Percentiles rank a stretch among this genome's conserved stretches.
Conservation (phyloP, 2,888 invertebrate genomes). For the Diadromus collaris region DNA sequence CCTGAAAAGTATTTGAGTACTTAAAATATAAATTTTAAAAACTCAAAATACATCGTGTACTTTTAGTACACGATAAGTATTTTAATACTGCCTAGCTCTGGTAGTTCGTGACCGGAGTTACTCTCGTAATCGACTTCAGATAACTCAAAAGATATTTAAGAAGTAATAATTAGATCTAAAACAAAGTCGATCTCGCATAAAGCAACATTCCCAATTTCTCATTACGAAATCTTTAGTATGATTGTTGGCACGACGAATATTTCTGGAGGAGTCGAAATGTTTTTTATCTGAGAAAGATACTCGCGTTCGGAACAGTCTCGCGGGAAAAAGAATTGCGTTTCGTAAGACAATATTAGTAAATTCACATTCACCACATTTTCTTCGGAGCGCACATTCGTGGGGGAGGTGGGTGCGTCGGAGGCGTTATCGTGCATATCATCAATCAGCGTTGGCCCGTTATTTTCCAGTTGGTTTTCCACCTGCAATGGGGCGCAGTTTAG, state of each 20-base stretch:
- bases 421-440: constrained; percentile 64
- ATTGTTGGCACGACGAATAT: not conserved
- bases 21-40: too few species aligned
- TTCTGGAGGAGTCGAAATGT: not conserved
- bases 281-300: not conserved
- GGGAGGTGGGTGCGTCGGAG: constrained; percentile 15
- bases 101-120: not conserved
- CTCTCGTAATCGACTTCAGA: not conserved
- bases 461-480: constrained; percentile 80
- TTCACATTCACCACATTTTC: constrained; percentile 61
- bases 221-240: not conserved
- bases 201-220: not conserved
- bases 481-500: constrained; percentile 79
- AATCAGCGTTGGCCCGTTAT: constrained; percentile 73
- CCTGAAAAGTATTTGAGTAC: too few species aligned
- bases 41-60: too few species aligned
- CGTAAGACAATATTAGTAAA: constrained; percentile 36
- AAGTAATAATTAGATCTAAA: not conserved
- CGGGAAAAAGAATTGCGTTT: constrained; percentile 1
- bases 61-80: too few species aligned
- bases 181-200: not conserved
- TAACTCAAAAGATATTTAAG: not conserved
- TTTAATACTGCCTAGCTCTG: too few species aligned
- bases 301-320: not conserved
- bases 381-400: constrained; percentile 53